Evolutionary conservation across 2,888 invertebrate genomes (phyloP).

Genomic region (Ichneumoninae sp.): DNA sequence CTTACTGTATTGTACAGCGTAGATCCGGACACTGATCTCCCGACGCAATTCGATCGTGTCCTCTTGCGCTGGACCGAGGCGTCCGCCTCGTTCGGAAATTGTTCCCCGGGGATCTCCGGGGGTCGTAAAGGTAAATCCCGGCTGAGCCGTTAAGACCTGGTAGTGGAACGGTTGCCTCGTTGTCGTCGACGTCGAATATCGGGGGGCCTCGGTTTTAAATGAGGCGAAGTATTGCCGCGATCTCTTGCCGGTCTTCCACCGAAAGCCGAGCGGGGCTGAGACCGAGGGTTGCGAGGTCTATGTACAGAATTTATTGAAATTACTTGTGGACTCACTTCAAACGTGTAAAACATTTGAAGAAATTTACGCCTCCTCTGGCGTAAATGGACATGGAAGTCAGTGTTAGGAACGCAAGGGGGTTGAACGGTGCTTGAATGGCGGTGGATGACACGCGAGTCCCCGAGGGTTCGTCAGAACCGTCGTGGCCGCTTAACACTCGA

Average conservation of each 20-base stretch:
- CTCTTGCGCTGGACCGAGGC: conserved; percentile 20
- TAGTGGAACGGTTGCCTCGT: conserved; percentile 52
- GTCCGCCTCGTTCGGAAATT: conserved; percentile 56
- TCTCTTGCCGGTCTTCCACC: neutral
- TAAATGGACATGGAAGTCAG: conserved; percentile 38
- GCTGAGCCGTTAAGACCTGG: conserved; percentile 66
- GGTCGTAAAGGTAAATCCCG: conserved; percentile 66
- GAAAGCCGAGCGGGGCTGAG: neutral
- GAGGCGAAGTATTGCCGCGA: conserved; percentile 48
- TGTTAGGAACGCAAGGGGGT: conserved; percentile 28
- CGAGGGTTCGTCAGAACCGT: conserved; percentile 34
- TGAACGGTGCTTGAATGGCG: conserved; percentile 52
- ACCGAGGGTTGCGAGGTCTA: neutral
- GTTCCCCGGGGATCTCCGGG: conserved; percentile 56
- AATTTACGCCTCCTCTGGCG: neutral
- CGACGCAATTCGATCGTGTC: conserved; percentile 56
- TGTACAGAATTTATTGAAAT: neutral
- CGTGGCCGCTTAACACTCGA: conserved; percentile 61
- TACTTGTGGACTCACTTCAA: neutral
- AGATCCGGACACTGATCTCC: conserved; percentile 42
- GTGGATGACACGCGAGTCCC: conserved; percentile 52
- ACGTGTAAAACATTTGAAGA: neutral
- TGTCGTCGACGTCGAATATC: conserved; percentile 58
- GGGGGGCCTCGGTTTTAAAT: conserved; percentile 54
- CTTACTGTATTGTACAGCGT: conserved; percentile 7